phyloP scores from a whole-genome alignment of 2,113 vertebrate genomes.

The Phalacrocorax aristotelis region DNA sequence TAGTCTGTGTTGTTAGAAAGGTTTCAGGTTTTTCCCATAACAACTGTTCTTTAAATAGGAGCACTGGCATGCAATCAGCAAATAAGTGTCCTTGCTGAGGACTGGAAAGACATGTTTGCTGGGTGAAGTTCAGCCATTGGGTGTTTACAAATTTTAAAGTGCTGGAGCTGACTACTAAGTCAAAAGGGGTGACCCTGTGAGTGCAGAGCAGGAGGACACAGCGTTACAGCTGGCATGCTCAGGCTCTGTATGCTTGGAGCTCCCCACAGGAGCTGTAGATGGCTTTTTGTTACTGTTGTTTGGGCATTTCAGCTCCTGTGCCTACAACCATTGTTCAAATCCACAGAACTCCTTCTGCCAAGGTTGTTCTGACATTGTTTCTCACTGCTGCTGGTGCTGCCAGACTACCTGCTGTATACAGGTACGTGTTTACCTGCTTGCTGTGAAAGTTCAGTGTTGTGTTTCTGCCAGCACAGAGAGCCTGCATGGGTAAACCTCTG shows the following conservation, averaged over 20 bases:
- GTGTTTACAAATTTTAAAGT: neutral
- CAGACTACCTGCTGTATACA: neutral
- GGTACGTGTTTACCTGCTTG: neutral
- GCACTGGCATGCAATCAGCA: neutral
- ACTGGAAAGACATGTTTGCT: neutral
- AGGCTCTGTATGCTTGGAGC: fast-evolving
- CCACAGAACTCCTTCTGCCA: neutral
- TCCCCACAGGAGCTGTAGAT: neutral
- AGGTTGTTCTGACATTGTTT: conserved; percentile 11
- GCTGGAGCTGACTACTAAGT: neutral
- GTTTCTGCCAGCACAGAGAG: neutral
- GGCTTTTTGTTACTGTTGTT: neutral
- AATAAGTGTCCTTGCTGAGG: neutral
- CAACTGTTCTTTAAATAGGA: conserved; percentile 34
- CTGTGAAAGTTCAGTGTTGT: neutral
- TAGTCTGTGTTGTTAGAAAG: neutral
- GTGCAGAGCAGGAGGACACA: neutral
- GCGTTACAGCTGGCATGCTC: fast-evolving
- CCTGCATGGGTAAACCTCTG: neutral
- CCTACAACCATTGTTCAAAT: neutral
- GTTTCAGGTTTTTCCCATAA: conserved; percentile 3
- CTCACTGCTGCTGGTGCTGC: neutral
- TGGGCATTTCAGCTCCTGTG: neutral
- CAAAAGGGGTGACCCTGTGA: neutral
- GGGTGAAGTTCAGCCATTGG: neutral